These are phyloP conservation scores for Aleadryas rufinucha DNA, from an alignment of 2,113 vertebrate species.

Conservation along the genomic window DNA sequence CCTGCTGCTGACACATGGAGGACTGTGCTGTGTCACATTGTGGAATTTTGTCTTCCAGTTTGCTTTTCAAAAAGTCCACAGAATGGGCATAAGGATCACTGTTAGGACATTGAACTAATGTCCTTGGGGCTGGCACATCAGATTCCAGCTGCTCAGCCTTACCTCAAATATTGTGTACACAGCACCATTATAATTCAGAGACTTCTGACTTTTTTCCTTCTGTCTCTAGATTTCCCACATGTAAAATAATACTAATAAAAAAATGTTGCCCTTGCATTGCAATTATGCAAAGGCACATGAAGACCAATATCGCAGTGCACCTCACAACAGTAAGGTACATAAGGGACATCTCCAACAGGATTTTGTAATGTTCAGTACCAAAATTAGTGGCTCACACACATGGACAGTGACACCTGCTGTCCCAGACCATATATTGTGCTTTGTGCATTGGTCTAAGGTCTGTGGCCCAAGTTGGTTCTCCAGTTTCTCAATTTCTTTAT, in stretches of 20 bases:
- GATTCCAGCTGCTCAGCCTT: background rate
- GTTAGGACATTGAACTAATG: background rate
- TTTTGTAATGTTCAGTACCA: background rate
- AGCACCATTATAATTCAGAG: background rate
- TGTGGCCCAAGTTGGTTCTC: background rate
- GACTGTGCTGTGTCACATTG: background rate
- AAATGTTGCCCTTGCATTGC: background rate
- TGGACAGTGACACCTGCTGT: background rate
- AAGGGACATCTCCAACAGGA: background rate
- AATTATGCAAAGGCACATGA: background rate
- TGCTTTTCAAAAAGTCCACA: background rate
- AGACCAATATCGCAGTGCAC: background rate
- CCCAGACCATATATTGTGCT: background rate
- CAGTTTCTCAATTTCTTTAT: background rate
- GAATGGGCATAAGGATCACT: background rate
- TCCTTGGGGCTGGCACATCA: fast-evolving
- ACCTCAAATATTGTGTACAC: background rate
- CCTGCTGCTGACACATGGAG: background rate
- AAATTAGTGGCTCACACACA: background rate
- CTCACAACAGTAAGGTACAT: background rate
- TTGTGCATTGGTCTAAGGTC: fast-evolving
- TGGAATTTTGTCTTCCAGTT: background rate
- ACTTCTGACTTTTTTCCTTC: background rate
- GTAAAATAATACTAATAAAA: background rate
- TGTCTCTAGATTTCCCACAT: background rate